Evolutionary conservation across 2,888 invertebrate species (phyloP), one percentile per base, ranked within the genome.

Genomic region (Lochmaea capreae): DNA sequence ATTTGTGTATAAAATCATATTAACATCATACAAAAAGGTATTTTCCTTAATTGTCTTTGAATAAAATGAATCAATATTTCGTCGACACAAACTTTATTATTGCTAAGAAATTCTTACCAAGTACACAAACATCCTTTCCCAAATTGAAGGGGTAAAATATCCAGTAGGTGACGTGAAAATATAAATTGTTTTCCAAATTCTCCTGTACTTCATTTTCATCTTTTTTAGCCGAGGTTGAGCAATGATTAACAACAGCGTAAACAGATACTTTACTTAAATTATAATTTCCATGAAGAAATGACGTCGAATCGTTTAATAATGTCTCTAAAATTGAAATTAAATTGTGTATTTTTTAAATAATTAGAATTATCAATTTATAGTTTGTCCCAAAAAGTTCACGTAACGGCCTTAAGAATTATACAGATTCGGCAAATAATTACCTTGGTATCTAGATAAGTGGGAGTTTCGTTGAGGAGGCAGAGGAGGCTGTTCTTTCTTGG

Each of bases 71-170:
- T 33, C 33, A 33, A 33, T 33, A 33, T 33, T 33, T 33, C 5
- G 33, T 33, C 33, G 33, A 33, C 33, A 33, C 33, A 33, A 33
- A 33, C 5, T 4, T 33, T 5, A 46, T 26, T 61, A 18, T 42
- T 54, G 11, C 42, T 16, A 58, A 46, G 14, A 42, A 63, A 54
- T n/a, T 10, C 66, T 81, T 79, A 84, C 84, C 80, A 88, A 87
- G 69, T 88, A 90, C 75, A 89, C 92, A 90, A 68, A 90, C 85
- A 68, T 88, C 87, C 83, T 91, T 90, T 78, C 90, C 90, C 85
- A 91, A 89, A 84, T 92, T 92, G 83, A 90, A 93, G 4, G 93
- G 92, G 86, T 91, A 92, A 84, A 92, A 93, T 86, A 91, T 89
- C 92, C 92, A 92, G 86, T 91, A 93, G 75, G 91, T 91, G 58